Evolutionary conservation across 2,888 invertebrate species (phyloP), one percentile per base, ranked within the genome.

Genomic region (Catocala nupta): DNA sequence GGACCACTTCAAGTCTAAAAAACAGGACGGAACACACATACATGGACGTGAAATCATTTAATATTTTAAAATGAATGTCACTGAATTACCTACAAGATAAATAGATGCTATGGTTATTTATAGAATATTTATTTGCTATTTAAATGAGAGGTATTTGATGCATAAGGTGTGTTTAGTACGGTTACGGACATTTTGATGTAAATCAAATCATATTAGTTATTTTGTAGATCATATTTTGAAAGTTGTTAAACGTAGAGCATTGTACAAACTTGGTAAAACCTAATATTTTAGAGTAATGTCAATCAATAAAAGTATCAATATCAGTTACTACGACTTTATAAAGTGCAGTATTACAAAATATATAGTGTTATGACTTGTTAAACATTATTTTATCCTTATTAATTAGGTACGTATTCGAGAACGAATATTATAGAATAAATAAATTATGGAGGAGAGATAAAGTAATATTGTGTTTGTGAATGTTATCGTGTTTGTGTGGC

Each of bases 401-500:
- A 63, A 54, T 64, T 55, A 55, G 55, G 10, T n/a, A 48, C 36
- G 56, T 63, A 51, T 54, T 59, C 48, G 48, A 36, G 42, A 55
- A 51, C 33, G 55, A 43, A 33, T 61, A 44, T 56, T 53, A 25
- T 59, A 55, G 44, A 56, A 55, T 65, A 56, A 59, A 57, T 60
- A 55, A 62, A 65, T 45, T 63, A 63, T 68, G 56, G 13, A 57
- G 53, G 53, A 64, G 12, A 60, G 69, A 77, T 78, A 77, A 77
- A 57, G 67, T 69, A 67, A 63, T 54, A 55, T 54, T 13, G 63
- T 73, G 59, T 68, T 59, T 65, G 71, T 60, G 68, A 59, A 65
- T 73, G 73, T 70, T 77, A 80, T 81, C 73, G 64, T 68, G 70
- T 73, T 70, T 77, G 70, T 73, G 65, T 74, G 73, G 77, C 62